Base-by-base conservation (phyloP, 2,888 invertebrate species). In the Thymelicus lineola region DNA sequence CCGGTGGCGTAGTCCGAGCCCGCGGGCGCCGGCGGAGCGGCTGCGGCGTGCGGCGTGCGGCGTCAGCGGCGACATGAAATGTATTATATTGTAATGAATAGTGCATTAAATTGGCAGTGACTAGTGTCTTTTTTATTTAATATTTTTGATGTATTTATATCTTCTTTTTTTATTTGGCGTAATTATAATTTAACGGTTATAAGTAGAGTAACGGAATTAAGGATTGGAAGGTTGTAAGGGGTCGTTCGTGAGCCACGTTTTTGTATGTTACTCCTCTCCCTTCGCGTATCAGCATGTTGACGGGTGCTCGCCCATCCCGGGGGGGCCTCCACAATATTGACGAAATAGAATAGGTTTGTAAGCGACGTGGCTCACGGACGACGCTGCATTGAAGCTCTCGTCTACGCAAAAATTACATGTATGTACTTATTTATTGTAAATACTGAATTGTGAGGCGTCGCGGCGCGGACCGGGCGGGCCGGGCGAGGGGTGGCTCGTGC, bases 341-440 rank as follows among this genome's bases (percentile, higher is more conserved):
- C 9, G 42, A 9, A 42, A 42, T 42, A 42, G 1, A 42, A 12
- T 42, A 42, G 12, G 4, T 42, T 10, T 42, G 3, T 12, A 42
- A 42, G 42, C 12, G 38, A 1, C 28, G 28, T 28, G 38, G 42
- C 42, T 42, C 42, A 12, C 20, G 7, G 20, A n/a, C 20, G 15
- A 2, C 53, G 53, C 53, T 17, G 15, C n/a, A 35, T 17, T 17
- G 53, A 53, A 48, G 59, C 61, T 64, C 70, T 66, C 64, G 73
- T 64, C 73, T 72, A 73, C 72, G 74, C 78, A 74, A 82, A 81
- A 79, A 80, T 79, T 75, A 58, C 58, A 53, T 68, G 35, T 72
- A 71, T 84, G 85, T 86, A 86, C 87, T 86, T 86, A 84, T 84
- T 84, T 84, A 82, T 83, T 86, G 84, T 86, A 86, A 83, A 86